Evolutionary conservation across 2,797 vertebrate genomes (phyloP).

Genomic region (Gila robusta): DNA sequence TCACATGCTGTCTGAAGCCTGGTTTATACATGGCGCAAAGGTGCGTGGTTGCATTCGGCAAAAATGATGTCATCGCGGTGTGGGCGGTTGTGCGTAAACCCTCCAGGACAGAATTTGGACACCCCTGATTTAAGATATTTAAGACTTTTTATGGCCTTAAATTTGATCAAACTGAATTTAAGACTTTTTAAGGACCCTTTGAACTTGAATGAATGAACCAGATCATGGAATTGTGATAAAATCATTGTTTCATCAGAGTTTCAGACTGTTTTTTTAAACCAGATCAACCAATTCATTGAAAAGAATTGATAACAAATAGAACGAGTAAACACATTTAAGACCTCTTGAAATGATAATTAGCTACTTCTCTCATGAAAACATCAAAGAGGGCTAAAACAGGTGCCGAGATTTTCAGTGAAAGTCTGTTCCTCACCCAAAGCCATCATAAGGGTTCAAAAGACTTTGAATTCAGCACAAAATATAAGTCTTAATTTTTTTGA

Average conservation of each 20-base stretch:
- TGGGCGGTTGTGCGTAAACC: no score
- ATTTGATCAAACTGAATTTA: neutral
- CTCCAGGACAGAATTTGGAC: no score
- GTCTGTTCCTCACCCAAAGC: neutral
- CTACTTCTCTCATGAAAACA: neutral
- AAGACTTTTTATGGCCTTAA: no score
- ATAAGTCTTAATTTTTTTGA: neutral
- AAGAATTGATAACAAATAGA: neutral
- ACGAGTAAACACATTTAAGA: no score
- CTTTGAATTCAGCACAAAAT: neutral
- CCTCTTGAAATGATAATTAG: neutral
- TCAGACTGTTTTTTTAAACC: slow-evolving; percentile 8
- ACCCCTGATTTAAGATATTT: no score
- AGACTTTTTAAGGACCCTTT: neutral
- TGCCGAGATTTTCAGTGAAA: neutral
- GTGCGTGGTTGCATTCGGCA: no score
- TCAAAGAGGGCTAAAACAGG: neutral
- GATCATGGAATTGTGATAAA: neutral
- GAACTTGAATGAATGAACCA: neutral
- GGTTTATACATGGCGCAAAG: no score
- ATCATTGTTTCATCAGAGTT: neutral
- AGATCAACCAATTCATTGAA: neutral
- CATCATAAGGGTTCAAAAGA: neutral
- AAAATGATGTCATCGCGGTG: no score
- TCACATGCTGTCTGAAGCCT: neutral